phyloP scores from a whole-genome alignment of 2,113 vertebrate species.

The Sylvilagus bachmani region DNA sequence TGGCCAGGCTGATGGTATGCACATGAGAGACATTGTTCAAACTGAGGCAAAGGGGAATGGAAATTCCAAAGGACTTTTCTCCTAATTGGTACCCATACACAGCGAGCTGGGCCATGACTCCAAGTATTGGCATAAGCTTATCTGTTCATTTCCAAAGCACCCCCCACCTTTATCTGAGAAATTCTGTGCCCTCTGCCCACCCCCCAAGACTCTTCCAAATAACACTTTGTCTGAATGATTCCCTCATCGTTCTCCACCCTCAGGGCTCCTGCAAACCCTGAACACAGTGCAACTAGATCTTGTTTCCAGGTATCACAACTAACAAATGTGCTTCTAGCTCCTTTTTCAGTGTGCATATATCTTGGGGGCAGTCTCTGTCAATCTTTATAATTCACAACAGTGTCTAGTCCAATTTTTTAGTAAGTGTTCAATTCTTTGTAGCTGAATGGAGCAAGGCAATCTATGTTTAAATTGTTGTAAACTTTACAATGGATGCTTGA shows the following conservation, averaged over 20 bases:
- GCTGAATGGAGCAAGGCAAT: not conserved
- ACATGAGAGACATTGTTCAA: not conserved
- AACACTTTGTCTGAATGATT: not conserved
- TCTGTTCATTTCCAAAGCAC: not conserved
- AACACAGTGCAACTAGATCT: not conserved
- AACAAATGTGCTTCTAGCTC: not conserved
- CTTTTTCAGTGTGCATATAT: not conserved
- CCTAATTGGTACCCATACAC: not conserved
- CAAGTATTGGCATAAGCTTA: not conserved
- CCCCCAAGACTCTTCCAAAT: not conserved
- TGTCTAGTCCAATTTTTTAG: not conserved
- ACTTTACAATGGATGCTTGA: not conserved
- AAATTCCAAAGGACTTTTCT: not conserved
- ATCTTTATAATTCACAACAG: not conserved
- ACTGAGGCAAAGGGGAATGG: not conserved
- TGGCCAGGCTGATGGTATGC: not conserved
- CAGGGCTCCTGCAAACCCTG: not conserved
- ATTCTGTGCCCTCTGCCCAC: not conserved
- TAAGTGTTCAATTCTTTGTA: not conserved
- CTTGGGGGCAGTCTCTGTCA: not conserved
- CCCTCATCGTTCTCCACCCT: not conserved
- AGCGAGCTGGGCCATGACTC: not conserved
- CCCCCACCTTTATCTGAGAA: not conserved
- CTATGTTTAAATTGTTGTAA: constrained; percentile 1
- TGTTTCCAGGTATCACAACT: not conserved